Conservation (phyloP, 2,113 vertebrate genomes). For the Lycaon pictus region DNA sequence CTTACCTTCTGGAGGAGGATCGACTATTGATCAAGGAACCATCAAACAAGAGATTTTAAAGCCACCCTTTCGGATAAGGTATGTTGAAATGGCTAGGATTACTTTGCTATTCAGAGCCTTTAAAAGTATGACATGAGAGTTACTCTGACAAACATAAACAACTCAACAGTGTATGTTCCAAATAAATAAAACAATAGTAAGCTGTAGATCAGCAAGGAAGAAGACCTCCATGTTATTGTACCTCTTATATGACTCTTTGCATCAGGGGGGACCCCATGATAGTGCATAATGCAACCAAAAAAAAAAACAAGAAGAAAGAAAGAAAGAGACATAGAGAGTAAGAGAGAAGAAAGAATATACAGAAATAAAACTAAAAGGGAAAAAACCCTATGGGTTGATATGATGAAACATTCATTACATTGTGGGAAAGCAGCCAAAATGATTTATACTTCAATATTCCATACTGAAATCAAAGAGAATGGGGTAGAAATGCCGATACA, state of each 20-base stretch:
- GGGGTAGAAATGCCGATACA: constrained; percentile 23
- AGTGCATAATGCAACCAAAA: neutral
- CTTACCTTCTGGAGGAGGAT: neutral
- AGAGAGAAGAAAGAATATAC: neutral
- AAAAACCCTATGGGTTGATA: neutral
- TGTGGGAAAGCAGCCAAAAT: constrained; percentile 73
- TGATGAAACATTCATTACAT: constrained; percentile 77
- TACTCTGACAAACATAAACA: neutral
- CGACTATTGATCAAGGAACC: neutral
- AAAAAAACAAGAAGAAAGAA: neutral
- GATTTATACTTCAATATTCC: constrained; percentile 75
- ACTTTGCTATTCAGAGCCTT: neutral
- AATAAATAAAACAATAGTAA: neutral
- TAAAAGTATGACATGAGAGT: neutral
- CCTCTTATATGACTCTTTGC: neutral
- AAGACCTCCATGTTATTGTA: neutral
- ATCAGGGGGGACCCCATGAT: fast-evolving
- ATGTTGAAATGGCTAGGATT: neutral
- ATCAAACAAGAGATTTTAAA: neutral
- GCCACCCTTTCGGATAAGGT: neutral
- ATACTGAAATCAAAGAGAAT: constrained; percentile 71
- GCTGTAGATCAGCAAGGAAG: neutral
- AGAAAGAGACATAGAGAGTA: neutral
- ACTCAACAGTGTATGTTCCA: neutral
- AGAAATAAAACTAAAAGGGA: neutral